Evolutionary conservation across 1,140 invertebrate species (phyloP), one percentile per base, ranked within the genome.

Genomic region (Hycleus cichorii): DNA sequence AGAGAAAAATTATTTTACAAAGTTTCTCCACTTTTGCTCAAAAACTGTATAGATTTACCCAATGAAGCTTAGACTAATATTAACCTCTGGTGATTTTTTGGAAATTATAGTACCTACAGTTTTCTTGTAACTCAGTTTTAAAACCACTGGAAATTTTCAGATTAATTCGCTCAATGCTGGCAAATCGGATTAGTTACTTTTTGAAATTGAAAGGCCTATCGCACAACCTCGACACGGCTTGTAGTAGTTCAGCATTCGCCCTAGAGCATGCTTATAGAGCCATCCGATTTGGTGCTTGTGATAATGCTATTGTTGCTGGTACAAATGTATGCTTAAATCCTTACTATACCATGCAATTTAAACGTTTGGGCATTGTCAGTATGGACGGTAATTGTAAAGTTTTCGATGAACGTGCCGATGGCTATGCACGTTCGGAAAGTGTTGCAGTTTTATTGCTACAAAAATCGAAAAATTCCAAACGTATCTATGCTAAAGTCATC

Each of bases 231-330:
- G 94, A 97, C 69, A 89, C 91, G 9, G 91, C 93, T 7, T 97
- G 93, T 75, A 93, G 90, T 46, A 95, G 93, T 32, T 92, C 91
- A 57, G 77, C 93, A 50, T 83, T 87, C 57, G 93, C 92, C 0
- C 66, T 97, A 8, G 86, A 93, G 65, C 83, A 91, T 63, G 94
- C 92, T 3, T 87, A 90, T 60, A 78, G 2, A 79, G 54, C 82
- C 85, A 1, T 86, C 97, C 1, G 76, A 81, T 32, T 81, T 45
- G 91, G 90, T 0, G 78, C 85, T 51, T 93, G 91, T 70, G 92
- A 97, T 56, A 81, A 83, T 9, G 93, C 93, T 2, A 83, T 97
- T 49, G 91, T 97, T 3, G 91, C 86, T 6, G 93, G 90, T 8
- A 77, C 82, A 2, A 92, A 90, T 72, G 72, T 97, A 3, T 85